Evolutionary conservation across 1,140 invertebrate genomes (phyloP).

Genomic region (Thaumetopoea pityocampa): DNA sequence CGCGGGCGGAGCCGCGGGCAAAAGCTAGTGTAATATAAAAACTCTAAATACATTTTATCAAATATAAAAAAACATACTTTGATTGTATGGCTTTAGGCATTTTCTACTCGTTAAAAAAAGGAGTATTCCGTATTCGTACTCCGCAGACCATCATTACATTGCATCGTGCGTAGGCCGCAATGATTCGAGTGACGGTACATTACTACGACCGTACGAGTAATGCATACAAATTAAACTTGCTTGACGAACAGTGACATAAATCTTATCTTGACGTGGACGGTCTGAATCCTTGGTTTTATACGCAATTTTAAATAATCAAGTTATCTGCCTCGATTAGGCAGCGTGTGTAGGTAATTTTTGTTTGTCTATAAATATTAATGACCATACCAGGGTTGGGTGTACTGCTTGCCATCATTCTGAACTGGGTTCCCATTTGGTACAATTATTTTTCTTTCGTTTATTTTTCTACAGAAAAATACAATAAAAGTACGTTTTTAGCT

Average conservation of each 20-base stretch:
- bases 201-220: slow-evolving; percentile 41
- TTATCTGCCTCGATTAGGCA: too few relatives aligned
- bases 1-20: too few relatives aligned
- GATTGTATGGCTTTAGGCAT: neutral
- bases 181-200: slow-evolving; percentile 50
- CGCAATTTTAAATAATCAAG: too few relatives aligned
- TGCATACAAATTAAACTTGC: slow-evolving; percentile 35
- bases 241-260: slow-evolving; percentile 6
- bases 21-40: too few relatives aligned
- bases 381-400: too few relatives aligned
- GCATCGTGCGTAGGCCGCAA: slow-evolving; percentile 51
- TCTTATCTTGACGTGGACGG: neutral
- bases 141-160: slow-evolving; percentile 29
- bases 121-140: slow-evolving; percentile 32
- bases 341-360: too few relatives aligned
- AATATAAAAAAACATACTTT: slow-evolving; percentile 1
- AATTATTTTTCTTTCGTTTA: too few relatives aligned
- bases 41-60: slow-evolving; percentile 6
- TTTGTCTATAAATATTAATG: too few relatives aligned
- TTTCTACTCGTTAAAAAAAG: neutral
- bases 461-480: too few relatives aligned
- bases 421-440: too few relatives aligned
- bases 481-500: too few relatives aligned
- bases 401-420: too few relatives aligned
- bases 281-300: neutral